These are phyloP conservation scores for Apaloderma vittatum DNA, from an alignment of 2,113 vertebrate genomes.

Conservation along the genomic window DNA sequence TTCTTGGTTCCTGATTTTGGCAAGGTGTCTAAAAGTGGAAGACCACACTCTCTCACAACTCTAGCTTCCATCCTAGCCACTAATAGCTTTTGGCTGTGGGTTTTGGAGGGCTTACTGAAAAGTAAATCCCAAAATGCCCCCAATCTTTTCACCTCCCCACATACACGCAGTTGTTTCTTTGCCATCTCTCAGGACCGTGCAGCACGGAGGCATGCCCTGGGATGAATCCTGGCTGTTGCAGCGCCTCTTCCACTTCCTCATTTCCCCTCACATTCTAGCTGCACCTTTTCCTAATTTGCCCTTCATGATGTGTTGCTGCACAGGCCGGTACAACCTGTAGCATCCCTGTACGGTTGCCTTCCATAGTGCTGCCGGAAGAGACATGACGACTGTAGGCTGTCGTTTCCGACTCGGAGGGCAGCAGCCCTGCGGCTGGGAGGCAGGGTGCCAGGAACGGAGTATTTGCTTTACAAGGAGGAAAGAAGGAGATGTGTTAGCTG, in stretches of 20 bases:
- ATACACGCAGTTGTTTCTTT: neutral
- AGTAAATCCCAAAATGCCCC: neutral
- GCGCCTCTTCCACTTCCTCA: neutral
- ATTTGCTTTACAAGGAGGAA: neutral
- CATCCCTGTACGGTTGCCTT: neutral
- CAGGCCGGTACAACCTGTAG: neutral
- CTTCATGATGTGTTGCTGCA: neutral
- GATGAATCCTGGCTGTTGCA: neutral
- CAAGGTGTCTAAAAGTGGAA: neutral
- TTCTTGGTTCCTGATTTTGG: neutral
- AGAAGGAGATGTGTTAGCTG: neutral
- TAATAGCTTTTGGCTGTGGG: neutral
- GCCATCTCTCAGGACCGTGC: neutral
- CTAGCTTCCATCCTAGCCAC: neutral
- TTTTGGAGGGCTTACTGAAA: neutral
- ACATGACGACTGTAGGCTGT: fast-evolving
- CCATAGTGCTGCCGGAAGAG: neutral
- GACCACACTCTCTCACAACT: fast-evolving
- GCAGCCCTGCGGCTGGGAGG: neutral
- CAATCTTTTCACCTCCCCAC: neutral
- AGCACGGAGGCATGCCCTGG: neutral
- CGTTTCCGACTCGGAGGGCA: neutral
- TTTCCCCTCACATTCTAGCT: neutral
- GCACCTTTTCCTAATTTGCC: neutral
- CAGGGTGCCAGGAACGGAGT: neutral